Conservation (phyloP, 2,888 invertebrate genomes). For the Rhingia rostrata region DNA sequence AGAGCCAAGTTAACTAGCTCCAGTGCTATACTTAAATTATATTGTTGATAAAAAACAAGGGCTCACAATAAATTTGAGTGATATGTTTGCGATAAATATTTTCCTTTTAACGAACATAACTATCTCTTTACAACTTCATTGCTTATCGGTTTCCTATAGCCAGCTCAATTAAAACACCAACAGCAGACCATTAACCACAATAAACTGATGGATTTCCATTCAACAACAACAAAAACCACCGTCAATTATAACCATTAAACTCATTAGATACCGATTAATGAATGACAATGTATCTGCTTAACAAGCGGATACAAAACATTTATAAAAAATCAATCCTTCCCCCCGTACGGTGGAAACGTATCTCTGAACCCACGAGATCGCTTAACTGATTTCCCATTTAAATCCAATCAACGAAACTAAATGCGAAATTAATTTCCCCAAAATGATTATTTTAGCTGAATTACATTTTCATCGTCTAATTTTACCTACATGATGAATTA, state of each 20-base stretch:
- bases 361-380: conserved; percentile 39
- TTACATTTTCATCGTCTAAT: conserved; percentile 74
- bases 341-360: conserved; percentile 31
- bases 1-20: too few species aligned
- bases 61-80: too few species aligned
- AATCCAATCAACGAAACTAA: conserved; percentile 72
- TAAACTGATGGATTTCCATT: conserved; percentile 35
- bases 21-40: too few species aligned
- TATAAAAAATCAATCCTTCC: conserved; percentile 37
- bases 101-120: too few species aligned
- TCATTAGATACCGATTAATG: neutral
- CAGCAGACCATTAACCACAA: conserved; percentile 32
- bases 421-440: conserved; percentile 71
- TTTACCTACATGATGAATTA: conserved; percentile 62
- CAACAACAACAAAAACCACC: conserved; percentile 7
- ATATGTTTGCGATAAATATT: too few species aligned
- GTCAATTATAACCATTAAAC: conserved; percentile 5
- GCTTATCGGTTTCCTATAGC: neutral
- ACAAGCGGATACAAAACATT: conserved; percentile 13
- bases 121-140: too few species aligned
- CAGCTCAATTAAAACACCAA: neutral
- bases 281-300: neutral
- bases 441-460: conserved; percentile 73
- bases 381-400: conserved; percentile 68
- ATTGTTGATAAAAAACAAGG: too few species aligned